Evolutionary conservation across 37 sponge, comb jelly and placozoan species (phyloP), one percentile per base, ranked within the genome.

Genomic region (Oscarella lobularis): DNA sequence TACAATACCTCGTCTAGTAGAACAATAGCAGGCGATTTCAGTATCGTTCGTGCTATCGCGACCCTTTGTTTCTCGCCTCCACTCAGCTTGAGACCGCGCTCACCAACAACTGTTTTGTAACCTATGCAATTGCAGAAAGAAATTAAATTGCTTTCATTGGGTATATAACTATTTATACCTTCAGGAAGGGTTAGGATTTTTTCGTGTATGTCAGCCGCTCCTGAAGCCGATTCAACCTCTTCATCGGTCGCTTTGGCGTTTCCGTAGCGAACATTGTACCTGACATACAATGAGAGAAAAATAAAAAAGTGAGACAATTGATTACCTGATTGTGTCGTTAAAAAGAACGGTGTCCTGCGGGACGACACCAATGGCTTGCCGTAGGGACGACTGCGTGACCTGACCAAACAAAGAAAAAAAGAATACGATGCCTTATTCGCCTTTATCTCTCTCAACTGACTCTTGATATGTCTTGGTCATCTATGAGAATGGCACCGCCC

Each of bases 11-110:
- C 99, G 68, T 98, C 99, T 37, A 98, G 79, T 3, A 98, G 82
- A 32, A 98, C 86, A 20, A 98, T 74, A 0, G 86, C 81, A 6
- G 99, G 99, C 0, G 95, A 78, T 78, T 98, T 98, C 66, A 98
- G 79, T 38, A 98, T 88, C 1, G 99, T 98, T 31, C 99, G 41
- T 1, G 99, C 99, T 72, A 98, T 98, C 39, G 95, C 95, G 2
- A 96, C 99, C 31, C 99, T 34, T 78, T 98, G 99, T 75, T 98
- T 98, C 82, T 98, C 99, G 37, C 99, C 99, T 1, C 99, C 99
- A 35, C 96, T 95, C 73, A 98, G 83, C 72, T 94, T 98, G 60
- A 98, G 76, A 4, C 99, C 99, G 36, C 99, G 76, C 86, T 98
- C 99, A 1, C 99, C 99, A 2, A 98, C 99, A 38, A 85, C 77